These are phyloP conservation scores for Rhinella marina DNA, from an alignment of 2,797 vertebrate genomes.

Conservation along the genomic window DNA sequence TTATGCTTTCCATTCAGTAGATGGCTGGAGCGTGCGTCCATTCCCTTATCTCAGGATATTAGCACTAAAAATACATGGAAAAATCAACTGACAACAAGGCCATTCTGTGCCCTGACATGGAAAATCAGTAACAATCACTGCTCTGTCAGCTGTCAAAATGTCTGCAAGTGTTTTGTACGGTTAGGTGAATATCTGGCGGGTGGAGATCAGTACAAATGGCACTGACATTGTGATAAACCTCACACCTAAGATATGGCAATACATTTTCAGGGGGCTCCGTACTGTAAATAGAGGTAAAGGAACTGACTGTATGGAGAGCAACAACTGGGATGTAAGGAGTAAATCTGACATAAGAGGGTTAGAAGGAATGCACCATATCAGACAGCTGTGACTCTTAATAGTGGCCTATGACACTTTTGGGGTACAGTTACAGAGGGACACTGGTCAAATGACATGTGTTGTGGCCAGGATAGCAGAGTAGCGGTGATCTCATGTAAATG, in stretches of 20 bases:
- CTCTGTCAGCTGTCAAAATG: slow-evolving; percentile 14
- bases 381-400: too few relatives aligned
- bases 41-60: slow-evolving; percentile 57
- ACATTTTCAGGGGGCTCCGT: not conserved
- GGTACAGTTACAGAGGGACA: too few relatives aligned
- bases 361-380: too few relatives aligned
- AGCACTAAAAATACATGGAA: slow-evolving; percentile 53
- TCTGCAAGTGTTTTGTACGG: slow-evolving; percentile 30
- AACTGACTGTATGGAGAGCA: not conserved
- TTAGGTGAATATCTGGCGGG: not conserved
- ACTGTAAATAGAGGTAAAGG: not conserved
- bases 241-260: not conserved
- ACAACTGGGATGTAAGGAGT: not conserved
- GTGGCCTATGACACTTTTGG: too few relatives aligned
- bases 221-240: not conserved
- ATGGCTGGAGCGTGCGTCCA: slow-evolving; percentile 18
- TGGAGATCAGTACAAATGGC: not conserved
- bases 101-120: slow-evolving; percentile 50
- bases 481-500: too few relatives aligned
- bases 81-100: slow-evolving; percentile 34
- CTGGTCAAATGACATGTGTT: too few relatives aligned
- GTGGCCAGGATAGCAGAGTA: too few relatives aligned
- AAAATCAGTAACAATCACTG: slow-evolving; percentile 34
- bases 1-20: slow-evolving; percentile 47
- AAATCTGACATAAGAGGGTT: not conserved